Evolutionary conservation across 2,113 vertebrate genomes (phyloP).

Genomic region (Pterocles burchelli): DNA sequence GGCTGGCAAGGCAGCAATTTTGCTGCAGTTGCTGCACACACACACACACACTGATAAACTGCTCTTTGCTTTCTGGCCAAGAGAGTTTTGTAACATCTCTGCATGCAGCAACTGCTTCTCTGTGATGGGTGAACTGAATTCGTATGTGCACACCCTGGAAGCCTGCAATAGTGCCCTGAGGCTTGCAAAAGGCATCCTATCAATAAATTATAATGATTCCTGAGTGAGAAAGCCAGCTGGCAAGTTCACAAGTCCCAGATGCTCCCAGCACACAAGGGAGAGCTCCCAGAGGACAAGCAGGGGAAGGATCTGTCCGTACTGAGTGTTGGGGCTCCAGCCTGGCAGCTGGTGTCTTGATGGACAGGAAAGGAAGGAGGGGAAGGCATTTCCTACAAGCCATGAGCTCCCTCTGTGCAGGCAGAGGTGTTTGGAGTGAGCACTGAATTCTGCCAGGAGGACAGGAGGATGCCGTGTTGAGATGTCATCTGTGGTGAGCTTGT

Average conservation of each 20-base stretch:
- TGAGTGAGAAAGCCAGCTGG: not conserved
- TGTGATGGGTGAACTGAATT: not conserved
- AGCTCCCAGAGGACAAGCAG: not conserved
- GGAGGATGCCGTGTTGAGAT: not conserved
- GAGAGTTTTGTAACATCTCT: not conserved
- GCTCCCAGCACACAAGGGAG: not conserved
- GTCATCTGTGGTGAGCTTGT: not conserved
- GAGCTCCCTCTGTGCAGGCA: not conserved
- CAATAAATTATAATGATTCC: conserved; percentile 2
- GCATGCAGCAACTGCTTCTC: not conserved
- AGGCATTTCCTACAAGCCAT: not conserved
- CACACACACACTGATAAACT: not conserved
- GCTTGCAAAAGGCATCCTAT: conserved; percentile 21
- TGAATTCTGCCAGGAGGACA: not conserved
- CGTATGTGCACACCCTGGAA: not conserved
- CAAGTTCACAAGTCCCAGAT: not conserved
- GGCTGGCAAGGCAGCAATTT: not conserved
- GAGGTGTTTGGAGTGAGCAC: not conserved
- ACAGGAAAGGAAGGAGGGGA: not conserved
- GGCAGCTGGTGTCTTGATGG: not conserved
- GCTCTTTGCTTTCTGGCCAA: not conserved
- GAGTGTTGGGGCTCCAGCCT: rapidly evolving
- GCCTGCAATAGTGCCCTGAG: not conserved
- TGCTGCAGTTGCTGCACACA: not conserved
- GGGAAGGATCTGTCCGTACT: rapidly evolving